These are phyloP conservation scores for Bradypodion pumilum DNA, from an alignment of 2,797 vertebrate species.

Conservation along the genomic window DNA sequence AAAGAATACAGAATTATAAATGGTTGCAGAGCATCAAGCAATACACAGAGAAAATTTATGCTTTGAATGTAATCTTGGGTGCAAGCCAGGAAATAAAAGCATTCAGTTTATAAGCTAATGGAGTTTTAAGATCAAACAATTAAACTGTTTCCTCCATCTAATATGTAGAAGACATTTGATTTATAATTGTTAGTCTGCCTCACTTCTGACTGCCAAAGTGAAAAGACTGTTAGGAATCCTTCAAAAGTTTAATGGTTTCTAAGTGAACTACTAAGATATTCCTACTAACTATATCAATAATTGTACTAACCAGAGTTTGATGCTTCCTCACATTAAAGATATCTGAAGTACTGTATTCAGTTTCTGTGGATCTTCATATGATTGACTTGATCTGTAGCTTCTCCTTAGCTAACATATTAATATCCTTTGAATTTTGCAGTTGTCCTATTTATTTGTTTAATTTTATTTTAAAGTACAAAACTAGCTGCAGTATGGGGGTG, in stretches of 20 bases:
- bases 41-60: constrained; percentile 59
- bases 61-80: constrained; percentile 71
- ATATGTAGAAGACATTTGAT: constrained; percentile 64
- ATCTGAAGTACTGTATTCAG: not conserved
- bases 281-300: too few relatives aligned
- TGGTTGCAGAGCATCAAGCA: constrained; percentile 56
- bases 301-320: too few relatives aligned
- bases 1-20: constrained; percentile 48
- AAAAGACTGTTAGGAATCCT: constrained; percentile 24
- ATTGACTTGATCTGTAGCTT: not conserved
- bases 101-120: constrained; percentile 60
- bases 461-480: too few relatives aligned
- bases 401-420: not conserved
- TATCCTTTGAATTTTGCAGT: not conserved
- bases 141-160: constrained; percentile 64
- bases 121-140: constrained; percentile 71
- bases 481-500: too few relatives aligned
- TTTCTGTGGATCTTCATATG: not conserved
- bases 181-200: constrained; percentile 56
- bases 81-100: constrained; percentile 71
- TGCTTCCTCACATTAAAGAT: too few relatives aligned
- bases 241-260: not conserved
- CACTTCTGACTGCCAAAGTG: constrained; percentile 42
- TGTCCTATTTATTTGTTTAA: too few relatives aligned
- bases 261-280: not conserved